phyloP scores from a whole-genome alignment of 92 coral and sea anemone species.

The Palythoa grandiflora region DNA sequence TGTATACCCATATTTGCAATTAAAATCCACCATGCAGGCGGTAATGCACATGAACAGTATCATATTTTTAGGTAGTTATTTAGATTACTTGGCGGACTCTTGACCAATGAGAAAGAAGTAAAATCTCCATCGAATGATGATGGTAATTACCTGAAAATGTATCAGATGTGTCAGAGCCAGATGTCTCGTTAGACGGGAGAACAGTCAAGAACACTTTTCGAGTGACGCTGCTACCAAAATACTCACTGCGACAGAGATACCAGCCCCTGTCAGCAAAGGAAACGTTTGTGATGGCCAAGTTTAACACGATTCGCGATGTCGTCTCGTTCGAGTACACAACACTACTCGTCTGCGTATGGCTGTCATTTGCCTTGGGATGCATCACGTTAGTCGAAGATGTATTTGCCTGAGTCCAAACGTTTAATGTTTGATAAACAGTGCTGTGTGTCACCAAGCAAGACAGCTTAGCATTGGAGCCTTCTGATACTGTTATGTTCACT shows the following conservation, averaged over 20 bases:
- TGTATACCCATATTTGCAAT: no score
- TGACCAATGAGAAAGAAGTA: neutral
- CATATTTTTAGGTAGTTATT: no score
- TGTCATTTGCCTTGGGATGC: neutral
- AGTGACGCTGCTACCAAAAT: neutral
- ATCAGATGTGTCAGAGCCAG: neutral
- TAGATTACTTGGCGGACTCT: no score
- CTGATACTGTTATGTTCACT: conserved; percentile 1
- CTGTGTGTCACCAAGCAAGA: conserved; percentile 14
- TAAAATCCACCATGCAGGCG: no score
- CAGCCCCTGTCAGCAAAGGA: conserved; percentile 26
- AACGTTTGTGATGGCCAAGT: conserved; percentile 26
- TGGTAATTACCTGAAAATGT: neutral
- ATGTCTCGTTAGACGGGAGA: neutral
- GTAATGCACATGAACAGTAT: no score
- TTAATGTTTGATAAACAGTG: neutral
- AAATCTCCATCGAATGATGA: neutral
- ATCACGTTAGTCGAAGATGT: neutral
- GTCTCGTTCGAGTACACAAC: conserved; percentile 3
- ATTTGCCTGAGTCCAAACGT: neutral
- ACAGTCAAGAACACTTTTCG: conserved; percentile 25
- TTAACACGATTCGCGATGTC: neutral
- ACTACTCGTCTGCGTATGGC: conserved; percentile 16
- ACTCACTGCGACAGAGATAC: conserved; percentile 34
- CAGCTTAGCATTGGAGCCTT: conserved; percentile 8